Evolutionary conservation across 64 coral and sea anemone species (phyloP).

Genomic region (Montipora cactus): DNA sequence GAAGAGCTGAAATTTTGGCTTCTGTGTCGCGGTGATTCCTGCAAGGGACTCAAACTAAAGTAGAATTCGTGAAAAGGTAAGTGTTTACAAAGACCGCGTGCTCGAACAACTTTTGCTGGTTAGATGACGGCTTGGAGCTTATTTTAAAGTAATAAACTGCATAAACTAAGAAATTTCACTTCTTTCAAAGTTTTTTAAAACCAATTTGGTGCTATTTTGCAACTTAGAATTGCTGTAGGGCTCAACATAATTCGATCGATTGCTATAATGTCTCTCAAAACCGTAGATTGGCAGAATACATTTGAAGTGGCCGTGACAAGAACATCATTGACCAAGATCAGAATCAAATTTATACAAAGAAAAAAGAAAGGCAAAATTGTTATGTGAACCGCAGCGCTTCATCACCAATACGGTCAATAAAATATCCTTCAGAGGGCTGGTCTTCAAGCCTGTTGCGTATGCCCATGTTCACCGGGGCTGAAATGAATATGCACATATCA

Average conservation of each 20-base stretch:
- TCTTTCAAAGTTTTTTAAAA: too few relatives aligned
- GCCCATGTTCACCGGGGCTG: slow-evolving; percentile 32
- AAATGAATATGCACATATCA: slow-evolving; percentile 43
- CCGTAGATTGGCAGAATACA: slow-evolving; percentile 55
- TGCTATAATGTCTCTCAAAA: slow-evolving; percentile 3
- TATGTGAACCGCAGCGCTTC: not conserved
- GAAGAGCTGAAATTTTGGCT: too few relatives aligned
- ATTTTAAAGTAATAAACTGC: too few relatives aligned
- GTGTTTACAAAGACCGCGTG: not conserved
- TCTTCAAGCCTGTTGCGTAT: slow-evolving; percentile 23
- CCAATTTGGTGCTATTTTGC: too few relatives aligned
- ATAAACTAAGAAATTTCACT: too few relatives aligned
- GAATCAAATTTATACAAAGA: slow-evolving; percentile 39
- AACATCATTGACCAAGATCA: slow-evolving; percentile 48
- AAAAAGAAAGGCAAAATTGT: slow-evolving; percentile 26
- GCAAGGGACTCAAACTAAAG: slow-evolving; percentile 48
- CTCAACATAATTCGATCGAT: not conserved
- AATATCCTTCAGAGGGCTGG: slow-evolving; percentile 46
- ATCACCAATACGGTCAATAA: not conserved
- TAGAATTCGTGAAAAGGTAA: too few relatives aligned
- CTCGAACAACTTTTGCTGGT: too few relatives aligned
- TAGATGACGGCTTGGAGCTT: too few relatives aligned
- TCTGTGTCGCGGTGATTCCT: not conserved
- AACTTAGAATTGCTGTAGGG: not conserved
- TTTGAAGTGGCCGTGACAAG: slow-evolving; percentile 42